phyloP scores from a whole-genome alignment of 1,140 invertebrate genomes.

The Augochlora pura region DNA sequence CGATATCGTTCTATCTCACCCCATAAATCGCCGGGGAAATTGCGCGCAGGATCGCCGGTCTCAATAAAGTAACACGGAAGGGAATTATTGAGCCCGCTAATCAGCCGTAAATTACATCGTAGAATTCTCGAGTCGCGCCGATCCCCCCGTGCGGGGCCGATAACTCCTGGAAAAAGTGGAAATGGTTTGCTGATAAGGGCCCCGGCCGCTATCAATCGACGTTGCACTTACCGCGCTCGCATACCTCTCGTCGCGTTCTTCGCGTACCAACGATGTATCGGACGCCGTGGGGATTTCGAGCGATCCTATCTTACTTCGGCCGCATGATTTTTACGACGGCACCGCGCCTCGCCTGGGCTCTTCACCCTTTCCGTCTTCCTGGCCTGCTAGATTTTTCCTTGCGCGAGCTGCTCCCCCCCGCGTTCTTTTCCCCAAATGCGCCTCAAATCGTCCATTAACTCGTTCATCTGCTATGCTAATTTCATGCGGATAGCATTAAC shows the following conservation, averaged over 20 bases:
- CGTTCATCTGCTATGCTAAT: no score
- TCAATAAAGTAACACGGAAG: constrained; percentile 49
- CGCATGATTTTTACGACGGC: constrained; percentile 33
- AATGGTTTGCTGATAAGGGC: constrained; percentile 49
- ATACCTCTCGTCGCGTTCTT: constrained; percentile 61
- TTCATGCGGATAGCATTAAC: no score
- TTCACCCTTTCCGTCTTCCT: neutral
- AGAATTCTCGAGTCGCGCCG: constrained; percentile 27
- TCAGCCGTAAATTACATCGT: constrained; percentile 42
- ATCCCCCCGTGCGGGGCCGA: constrained; percentile 7
- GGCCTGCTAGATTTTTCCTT: no score
- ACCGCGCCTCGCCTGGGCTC: constrained; percentile 15
- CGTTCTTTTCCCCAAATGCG: neutral
- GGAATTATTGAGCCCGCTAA: constrained; percentile 38
- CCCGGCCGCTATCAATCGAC: constrained; percentile 59
- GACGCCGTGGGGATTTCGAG: constrained; percentile 10
- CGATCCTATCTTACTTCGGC: constrained; percentile 46
- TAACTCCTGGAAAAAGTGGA: constrained; percentile 28
- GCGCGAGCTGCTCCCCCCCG: neutral
- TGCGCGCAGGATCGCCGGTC: constrained; percentile 22
- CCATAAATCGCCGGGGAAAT: constrained; percentile 31
- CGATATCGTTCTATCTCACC: constrained; percentile 25
- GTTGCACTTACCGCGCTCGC: constrained; percentile 48
- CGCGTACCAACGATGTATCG: constrained; percentile 51
- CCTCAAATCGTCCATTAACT: no score